Conservation (phyloP, 2,888 invertebrate genomes). For the Lottia gigantea region DNA sequence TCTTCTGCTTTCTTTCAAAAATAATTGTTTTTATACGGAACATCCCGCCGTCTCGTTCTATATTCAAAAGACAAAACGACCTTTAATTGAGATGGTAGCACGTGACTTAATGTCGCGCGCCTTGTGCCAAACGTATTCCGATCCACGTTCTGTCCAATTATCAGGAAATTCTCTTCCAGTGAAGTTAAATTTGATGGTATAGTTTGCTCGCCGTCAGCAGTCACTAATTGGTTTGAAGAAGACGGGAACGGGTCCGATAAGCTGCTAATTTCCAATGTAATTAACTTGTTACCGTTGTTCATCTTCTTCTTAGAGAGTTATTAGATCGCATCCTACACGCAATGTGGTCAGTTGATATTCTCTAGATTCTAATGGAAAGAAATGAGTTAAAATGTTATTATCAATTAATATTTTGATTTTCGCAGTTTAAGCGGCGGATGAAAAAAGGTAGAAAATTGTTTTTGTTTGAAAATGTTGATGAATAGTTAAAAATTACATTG, state of each 20-base stretch:
- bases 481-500: too few species aligned
- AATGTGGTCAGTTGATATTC: background rate
- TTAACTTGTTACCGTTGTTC: conserved; percentile 10
- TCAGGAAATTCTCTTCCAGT: background rate
- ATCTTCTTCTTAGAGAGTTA: background rate
- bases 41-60: background rate
- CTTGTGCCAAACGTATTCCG: background rate
- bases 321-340: background rate
- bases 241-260: background rate
- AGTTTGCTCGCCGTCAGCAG: conserved; percentile 9
- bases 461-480: too few species aligned
- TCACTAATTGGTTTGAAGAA: conserved; percentile 5
- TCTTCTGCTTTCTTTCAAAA: background rate
- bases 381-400: too few species aligned
- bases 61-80: conserved; percentile 4
- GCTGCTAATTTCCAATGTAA: background rate
- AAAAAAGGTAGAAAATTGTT: too few species aligned
- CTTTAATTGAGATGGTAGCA: background rate
- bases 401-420: too few species aligned
- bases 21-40: conserved; percentile 7
- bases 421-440: too few species aligned
- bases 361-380: too few species aligned
- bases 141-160: conserved; percentile 8
- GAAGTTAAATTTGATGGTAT: background rate
- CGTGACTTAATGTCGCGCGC: background rate